Evolutionary conservation across 2,113 vertebrate species (phyloP).

Genomic region (Brachyhypopomus occidentalis): DNA sequence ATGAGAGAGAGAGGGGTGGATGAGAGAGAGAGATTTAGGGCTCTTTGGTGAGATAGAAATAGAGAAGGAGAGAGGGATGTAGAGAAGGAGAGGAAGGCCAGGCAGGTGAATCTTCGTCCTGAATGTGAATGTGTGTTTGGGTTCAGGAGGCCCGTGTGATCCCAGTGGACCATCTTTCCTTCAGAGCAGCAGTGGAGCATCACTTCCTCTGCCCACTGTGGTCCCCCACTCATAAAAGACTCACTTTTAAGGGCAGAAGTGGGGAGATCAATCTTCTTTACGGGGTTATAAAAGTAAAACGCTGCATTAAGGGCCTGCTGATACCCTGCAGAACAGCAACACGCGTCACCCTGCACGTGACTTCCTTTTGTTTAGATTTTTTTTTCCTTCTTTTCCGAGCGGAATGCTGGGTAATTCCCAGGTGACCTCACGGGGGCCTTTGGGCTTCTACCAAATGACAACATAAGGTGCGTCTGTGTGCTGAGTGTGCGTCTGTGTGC

Average conservation of each 20-base stretch:
- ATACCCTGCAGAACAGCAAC: slow-evolving; percentile 16
- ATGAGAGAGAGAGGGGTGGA: slow-evolving; percentile 14
- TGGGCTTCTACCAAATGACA: slow-evolving; percentile 32
- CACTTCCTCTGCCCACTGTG: slow-evolving; percentile 45
- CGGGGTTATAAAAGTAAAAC: slow-evolving; percentile 55
- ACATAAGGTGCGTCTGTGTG: slow-evolving; percentile 25
- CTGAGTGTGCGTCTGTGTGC: slow-evolving; percentile 11
- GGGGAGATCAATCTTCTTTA: slow-evolving; percentile 60
- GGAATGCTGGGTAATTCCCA: slow-evolving; percentile 25
- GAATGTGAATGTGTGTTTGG: slow-evolving; percentile 46
- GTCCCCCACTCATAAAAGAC: slow-evolving; percentile 53
- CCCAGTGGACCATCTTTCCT: slow-evolving; percentile 57
- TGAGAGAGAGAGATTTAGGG: not conserved
- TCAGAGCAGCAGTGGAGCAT: slow-evolving; percentile 42
- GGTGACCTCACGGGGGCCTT: slow-evolving; percentile 26
- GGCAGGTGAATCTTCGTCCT: slow-evolving; percentile 46
- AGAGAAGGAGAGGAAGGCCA: not conserved
- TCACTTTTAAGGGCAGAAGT: slow-evolving; percentile 61
- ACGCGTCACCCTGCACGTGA: not conserved
- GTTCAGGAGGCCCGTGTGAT: slow-evolving; percentile 46
- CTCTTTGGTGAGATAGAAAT: not conserved
- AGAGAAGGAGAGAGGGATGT: not conserved
- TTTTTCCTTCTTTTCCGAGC: not conserved
- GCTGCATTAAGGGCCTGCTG: slow-evolving; percentile 44
- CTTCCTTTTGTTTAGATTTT: slow-evolving; percentile 1